A percentile compares a stretch with the other conserved stretches of the same genome.
phyloP scores from a whole-genome alignment of 2,113 vertebrate species.

The Lepus timidus region DNA sequence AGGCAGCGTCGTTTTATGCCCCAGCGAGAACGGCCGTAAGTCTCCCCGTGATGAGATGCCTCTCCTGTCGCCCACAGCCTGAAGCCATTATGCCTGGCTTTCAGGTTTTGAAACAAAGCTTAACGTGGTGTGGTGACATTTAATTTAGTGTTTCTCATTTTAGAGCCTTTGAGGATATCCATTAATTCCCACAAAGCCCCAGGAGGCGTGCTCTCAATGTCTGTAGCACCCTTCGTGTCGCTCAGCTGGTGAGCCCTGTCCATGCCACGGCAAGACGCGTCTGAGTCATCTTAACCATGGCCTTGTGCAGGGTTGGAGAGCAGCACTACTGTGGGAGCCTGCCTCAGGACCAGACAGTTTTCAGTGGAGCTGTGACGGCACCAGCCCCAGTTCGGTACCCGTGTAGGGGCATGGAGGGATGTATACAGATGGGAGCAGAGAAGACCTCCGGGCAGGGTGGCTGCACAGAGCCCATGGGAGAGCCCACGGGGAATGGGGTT shows the following conservation, averaged over 20 bases:
- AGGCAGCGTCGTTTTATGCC: neutral
- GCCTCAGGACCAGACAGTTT: neutral
- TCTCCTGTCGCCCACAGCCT: rapidly evolving
- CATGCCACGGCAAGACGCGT: too few species aligned
- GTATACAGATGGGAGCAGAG: too few species aligned
- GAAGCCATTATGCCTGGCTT: neutral
- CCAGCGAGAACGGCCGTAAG: too few species aligned
- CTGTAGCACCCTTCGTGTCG: constrained; percentile 23
- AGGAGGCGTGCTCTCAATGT: constrained; percentile 61
- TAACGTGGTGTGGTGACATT: constrained; percentile 56
- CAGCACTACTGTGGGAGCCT: neutral
- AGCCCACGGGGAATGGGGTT: too few species aligned
- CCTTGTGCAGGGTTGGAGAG: neutral
- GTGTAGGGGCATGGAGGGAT: neutral
- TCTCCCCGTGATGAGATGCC: neutral
- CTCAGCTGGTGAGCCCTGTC: constrained; percentile 12
- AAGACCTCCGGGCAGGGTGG: too few species aligned
- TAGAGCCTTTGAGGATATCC: constrained; percentile 72
- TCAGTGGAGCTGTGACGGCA: neutral
- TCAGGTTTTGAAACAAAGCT: neutral
- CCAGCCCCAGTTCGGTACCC: neutral
- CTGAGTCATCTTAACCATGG: neutral
- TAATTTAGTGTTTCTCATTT: constrained; percentile 76
- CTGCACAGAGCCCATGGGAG: too few species aligned
- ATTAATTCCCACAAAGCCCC: constrained; percentile 71